These are phyloP conservation scores for Bostrychus sinensis DNA, from an alignment of 2,113 vertebrate genomes.

Conservation along the genomic window DNA sequence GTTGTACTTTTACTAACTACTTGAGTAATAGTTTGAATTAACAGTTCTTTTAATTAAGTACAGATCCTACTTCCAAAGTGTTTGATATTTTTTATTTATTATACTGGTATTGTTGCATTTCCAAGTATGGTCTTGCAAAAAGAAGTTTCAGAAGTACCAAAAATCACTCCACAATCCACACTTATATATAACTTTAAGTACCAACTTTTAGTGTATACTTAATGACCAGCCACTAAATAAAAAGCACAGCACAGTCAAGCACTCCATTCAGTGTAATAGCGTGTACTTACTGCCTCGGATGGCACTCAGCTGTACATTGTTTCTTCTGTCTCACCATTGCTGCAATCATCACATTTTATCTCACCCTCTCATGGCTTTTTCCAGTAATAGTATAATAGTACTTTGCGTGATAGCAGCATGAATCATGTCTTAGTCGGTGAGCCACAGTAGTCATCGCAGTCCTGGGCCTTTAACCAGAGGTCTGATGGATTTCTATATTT, in stretches of 20 bases:
- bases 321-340: slow-evolving; percentile 36
- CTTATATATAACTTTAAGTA: slow-evolving; percentile 3
- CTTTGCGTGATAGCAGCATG: slow-evolving; percentile 31
- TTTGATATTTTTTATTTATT: too few relatives aligned
- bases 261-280: slow-evolving; percentile 25
- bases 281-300: slow-evolving; percentile 25
- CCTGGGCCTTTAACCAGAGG: slow-evolving; percentile 23
- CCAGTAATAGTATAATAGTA: slow-evolving; percentile 18
- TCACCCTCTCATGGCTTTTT: slow-evolving; percentile 42
- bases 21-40: too few relatives aligned
- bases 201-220: slow-evolving; percentile 1
- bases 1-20: too few relatives aligned
- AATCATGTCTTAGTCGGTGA: slow-evolving; percentile 36
- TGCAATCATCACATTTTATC: slow-evolving; percentile 42
- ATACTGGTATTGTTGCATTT: too few relatives aligned
- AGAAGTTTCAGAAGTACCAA: too few relatives aligned
- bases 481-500: slow-evolving; percentile 24
- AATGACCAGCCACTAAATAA: slow-evolving; percentile 10
- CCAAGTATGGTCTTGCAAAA: too few relatives aligned
- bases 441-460: slow-evolving; percentile 16
- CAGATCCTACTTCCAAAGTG: too few relatives aligned
- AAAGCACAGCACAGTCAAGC: slow-evolving; percentile 32
- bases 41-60: too few relatives aligned
- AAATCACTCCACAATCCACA: too few relatives aligned
- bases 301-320: slow-evolving; percentile 45